These are phyloP conservation scores for Caerostris darwini DNA, from an alignment of 1,140 invertebrate genomes.

Conservation along the genomic window DNA sequence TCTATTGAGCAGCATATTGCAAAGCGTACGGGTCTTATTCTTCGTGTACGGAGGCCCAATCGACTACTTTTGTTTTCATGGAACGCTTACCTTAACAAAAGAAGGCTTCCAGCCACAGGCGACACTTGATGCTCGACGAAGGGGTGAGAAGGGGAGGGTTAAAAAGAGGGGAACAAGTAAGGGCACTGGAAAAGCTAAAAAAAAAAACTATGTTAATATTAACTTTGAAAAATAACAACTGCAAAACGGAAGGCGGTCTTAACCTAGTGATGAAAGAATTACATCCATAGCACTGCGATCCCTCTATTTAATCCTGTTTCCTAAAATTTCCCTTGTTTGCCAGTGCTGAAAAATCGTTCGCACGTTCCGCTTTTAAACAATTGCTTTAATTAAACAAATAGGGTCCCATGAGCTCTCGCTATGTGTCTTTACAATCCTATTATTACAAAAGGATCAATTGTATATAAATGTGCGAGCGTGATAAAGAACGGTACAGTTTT, in stretches of 20 bases:
- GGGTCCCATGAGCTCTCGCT: constrained; percentile 36
- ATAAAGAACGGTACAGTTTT: constrained; percentile 24
- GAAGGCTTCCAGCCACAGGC: constrained; percentile 49
- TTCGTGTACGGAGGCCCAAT: not conserved
- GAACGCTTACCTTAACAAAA: constrained; percentile 10
- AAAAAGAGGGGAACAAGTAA: not conserved
- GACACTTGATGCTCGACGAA: not conserved
- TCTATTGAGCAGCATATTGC: constrained; percentile 58
- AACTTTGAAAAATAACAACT: constrained; percentile 56
- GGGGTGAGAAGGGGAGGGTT: not conserved
- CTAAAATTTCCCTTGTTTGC: constrained; percentile 52
- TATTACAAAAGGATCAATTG: constrained; percentile 68
- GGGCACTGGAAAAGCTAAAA: constrained; percentile 1
- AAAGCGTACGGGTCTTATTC: constrained; percentile 46
- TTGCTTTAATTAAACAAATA: constrained; percentile 77
- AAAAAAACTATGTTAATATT: constrained; percentile 49
- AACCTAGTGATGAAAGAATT: constrained; percentile 46
- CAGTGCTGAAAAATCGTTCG: constrained; percentile 54
- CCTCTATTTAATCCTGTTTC: constrained; percentile 71
- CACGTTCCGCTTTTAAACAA: constrained; percentile 61
- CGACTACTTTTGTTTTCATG: constrained; percentile 29
- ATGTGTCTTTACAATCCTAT: constrained; percentile 45
- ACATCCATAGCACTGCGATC: not conserved
- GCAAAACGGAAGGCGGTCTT: not conserved
- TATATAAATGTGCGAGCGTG: constrained; percentile 40